Percentiles rank a stretch among this genome's conserved stretches.
These are phyloP conservation scores for Pseudotriccus pelzelni DNA, from an alignment of 2,797 vertebrate species.

Conservation along the genomic window DNA sequence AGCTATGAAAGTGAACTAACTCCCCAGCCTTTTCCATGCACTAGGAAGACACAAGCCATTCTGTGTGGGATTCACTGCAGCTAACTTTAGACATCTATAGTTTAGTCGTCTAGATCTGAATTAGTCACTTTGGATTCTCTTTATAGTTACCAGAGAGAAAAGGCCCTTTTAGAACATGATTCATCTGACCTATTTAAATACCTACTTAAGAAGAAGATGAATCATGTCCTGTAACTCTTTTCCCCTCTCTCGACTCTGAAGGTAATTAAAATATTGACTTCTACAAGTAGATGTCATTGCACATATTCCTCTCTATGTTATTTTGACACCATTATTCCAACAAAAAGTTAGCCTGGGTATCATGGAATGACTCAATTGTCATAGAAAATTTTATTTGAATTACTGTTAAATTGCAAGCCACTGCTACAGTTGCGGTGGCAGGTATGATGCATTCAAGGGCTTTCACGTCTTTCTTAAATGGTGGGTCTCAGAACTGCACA, in stretches of 20 bases:
- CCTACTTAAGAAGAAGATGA: conserved; percentile 40
- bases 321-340: background rate
- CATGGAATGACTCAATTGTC: background rate
- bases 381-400: background rate
- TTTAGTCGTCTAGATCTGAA: conserved; percentile 21
- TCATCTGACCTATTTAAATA: conserved; percentile 58
- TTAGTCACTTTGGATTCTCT: conserved; percentile 37
- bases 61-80: conserved; percentile 21
- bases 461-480: background rate
- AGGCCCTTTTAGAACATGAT: conserved; percentile 20
- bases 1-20: background rate
- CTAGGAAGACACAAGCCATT: background rate
- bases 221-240: background rate
- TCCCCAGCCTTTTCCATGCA: background rate
- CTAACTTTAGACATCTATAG: conserved; percentile 9
- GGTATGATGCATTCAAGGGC: background rate
- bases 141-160: conserved; percentile 34
- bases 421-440: background rate
- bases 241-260: background rate
- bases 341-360: background rate
- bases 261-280: conserved; percentile 13
- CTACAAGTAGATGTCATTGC: background rate
- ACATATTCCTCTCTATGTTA: background rate
- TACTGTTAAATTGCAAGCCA: background rate
- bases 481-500: background rate